Conservation (phyloP, 2,113 vertebrate species). For the Xerus inauris region DNA sequence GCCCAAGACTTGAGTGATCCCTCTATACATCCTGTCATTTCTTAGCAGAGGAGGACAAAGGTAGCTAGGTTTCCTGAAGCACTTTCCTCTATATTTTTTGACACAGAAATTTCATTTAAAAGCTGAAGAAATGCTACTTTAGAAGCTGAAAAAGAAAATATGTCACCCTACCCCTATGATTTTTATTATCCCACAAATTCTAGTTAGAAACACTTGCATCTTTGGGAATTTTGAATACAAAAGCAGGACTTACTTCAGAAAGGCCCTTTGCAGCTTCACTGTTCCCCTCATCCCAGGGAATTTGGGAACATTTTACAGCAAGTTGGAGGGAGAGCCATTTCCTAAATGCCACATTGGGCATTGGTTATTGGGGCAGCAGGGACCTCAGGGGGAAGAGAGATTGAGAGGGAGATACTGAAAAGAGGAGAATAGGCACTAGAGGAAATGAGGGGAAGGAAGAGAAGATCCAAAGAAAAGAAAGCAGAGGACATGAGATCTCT, state of each 20-base stretch:
- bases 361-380: neutral
- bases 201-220: neutral
- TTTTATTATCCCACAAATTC: constrained; percentile 11
- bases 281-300: neutral
- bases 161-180: neutral
- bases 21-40: constrained; percentile 48
- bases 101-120: constrained; percentile 50
- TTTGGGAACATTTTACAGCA: neutral
- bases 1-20: constrained; percentile 38
- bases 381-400: neutral
- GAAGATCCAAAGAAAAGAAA: neutral
- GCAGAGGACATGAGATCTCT: neutral
- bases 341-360: neutral
- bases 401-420: neutral
- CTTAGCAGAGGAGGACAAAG: constrained; percentile 40
- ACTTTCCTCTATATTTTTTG: constrained; percentile 33
- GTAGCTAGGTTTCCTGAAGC: constrained; percentile 23
- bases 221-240: constrained; percentile 21
- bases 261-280: neutral
- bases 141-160: constrained; percentile 44
- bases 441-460: neutral
- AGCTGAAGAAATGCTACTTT: constrained; percentile 21
- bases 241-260: neutral
- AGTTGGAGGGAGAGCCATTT: neutral
- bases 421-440: neutral